Base-by-base conservation (phyloP, 2,797 vertebrate genomes). In the Falco cherrug region DNA sequence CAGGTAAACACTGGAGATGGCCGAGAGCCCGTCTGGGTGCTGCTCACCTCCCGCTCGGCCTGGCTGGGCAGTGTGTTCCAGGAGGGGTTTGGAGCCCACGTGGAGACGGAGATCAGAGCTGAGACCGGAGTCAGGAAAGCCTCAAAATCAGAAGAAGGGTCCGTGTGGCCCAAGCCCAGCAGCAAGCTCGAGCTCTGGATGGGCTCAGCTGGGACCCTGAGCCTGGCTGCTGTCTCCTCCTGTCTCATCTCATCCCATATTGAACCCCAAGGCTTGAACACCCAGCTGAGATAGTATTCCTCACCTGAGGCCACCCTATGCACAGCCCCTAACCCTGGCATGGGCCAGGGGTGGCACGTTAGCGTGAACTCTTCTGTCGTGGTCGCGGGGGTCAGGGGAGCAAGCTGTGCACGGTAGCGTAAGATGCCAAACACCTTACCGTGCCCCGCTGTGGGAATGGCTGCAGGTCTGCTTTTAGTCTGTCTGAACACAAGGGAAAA, bases 271-370 rank as follows among this genome's bases (percentile, higher is more conserved):
- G 65, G 33, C 50, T 73, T 53, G 26, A 47, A 26, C 18, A 47
- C 33, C 14, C 41, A 13, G 33, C 39, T 59, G 51, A 48, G 56
- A 26, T 24, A 4, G 9, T 16, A 18, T 43, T 75, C 53, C 77
- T 84, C 63, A 22, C n/a, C 79, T n/a, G 60, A 41, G 59, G 45
- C n/a, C 25, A 16, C 7, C 4, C 65, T 13, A 1, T 11, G 29
- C n/a, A 37, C n/a, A 14, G 10, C 18, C 45, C 28, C 13, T 41
- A 1, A 28, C 35, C 7, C 1, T 13, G 57, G 35, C 69, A 61
- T 0, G 1, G 57, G 16, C 53, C 19, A 16, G 29, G 16, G 13
- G 29, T 51, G 31, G 31, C 16, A 4, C 1, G 0, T 45, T 35
- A 26, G 16, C 3, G 0, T 14, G 19, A 65, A 10, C 61, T 13